phyloP scores from a whole-genome alignment of 1,140 invertebrate genomes.

The Drosophila biarmipes region DNA sequence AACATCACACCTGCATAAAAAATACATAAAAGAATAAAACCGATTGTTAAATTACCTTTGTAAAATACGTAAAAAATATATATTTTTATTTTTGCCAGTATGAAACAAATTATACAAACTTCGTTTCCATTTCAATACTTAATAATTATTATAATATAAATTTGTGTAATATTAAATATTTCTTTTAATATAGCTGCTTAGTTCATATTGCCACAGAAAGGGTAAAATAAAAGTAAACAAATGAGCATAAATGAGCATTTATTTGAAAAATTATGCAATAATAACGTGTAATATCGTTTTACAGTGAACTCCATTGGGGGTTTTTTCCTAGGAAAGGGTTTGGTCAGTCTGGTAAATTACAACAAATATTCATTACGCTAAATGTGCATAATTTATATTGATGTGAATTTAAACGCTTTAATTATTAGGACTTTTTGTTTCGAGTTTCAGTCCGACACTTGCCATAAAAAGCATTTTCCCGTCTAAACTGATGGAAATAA shows the following conservation, averaged over 20 bases:
- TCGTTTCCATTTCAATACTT: too few relatives aligned
- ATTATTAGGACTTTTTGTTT: conserved; percentile 33
- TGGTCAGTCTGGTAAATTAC: conserved; percentile 2
- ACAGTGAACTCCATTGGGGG: neutral
- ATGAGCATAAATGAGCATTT: neutral
- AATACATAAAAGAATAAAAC: neutral
- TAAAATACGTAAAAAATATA: neutral
- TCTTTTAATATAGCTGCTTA: too few relatives aligned
- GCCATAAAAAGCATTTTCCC: conserved; percentile 7
- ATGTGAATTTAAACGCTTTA: conserved; percentile 56
- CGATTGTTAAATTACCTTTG: neutral
- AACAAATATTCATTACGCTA: conserved; percentile 30
- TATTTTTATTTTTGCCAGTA: too few relatives aligned
- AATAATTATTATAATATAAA: too few relatives aligned
- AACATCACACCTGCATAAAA: conserved; percentile 2
- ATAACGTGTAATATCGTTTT: neutral
- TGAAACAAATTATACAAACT: too few relatives aligned
- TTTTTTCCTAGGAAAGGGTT: neutral
- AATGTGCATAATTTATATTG: conserved; percentile 55
- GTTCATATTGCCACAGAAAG: too few relatives aligned
- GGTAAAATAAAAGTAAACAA: neutral
- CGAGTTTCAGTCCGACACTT: neutral
- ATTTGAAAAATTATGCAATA: neutral
- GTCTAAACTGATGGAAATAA: conserved; percentile 15
- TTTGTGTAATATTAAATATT: too few relatives aligned